These are phyloP conservation scores for Oscheius sp. DNA, from an alignment of 2,888 invertebrate genomes.

Conservation along the genomic window DNA sequence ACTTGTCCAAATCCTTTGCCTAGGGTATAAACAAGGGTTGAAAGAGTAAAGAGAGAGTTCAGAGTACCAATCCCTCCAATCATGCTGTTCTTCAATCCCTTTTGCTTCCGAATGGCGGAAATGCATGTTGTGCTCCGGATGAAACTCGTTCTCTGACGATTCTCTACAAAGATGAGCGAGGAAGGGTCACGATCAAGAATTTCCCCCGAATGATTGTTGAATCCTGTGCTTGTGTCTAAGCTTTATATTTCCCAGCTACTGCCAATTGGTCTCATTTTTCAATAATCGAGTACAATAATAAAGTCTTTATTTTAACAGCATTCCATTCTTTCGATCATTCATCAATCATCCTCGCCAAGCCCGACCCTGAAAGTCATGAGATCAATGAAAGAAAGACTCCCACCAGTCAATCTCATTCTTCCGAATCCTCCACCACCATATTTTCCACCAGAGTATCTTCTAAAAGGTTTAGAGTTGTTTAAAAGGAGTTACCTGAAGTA, in stretches of 20 bases:
- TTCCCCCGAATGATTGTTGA: constrained; percentile 51
- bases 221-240: constrained; percentile 46
- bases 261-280: too few species aligned
- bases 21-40: constrained; percentile 25
- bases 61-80: constrained; percentile 42
- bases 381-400: neutral
- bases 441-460: neutral
- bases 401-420: constrained; percentile 5
- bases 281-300: too few species aligned
- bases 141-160: constrained; percentile 44
- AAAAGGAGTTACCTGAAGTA: neutral
- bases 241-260: neutral
- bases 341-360: constrained; percentile 5
- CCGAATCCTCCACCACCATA: constrained; percentile 3
- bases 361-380: neutral
- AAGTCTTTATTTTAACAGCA: neutral
- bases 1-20: constrained; percentile 23
- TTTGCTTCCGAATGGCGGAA: constrained; percentile 37
- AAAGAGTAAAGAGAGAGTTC: neutral
- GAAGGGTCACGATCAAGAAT: constrained; percentile 43
- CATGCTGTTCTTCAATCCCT: constrained; percentile 51
- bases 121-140: constrained; percentile 46
- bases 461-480: neutral
- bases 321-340: neutral
- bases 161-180: constrained; percentile 47